phyloP scores from a whole-genome alignment of 2,888 invertebrate species.

The Tanypteryx hageni region DNA sequence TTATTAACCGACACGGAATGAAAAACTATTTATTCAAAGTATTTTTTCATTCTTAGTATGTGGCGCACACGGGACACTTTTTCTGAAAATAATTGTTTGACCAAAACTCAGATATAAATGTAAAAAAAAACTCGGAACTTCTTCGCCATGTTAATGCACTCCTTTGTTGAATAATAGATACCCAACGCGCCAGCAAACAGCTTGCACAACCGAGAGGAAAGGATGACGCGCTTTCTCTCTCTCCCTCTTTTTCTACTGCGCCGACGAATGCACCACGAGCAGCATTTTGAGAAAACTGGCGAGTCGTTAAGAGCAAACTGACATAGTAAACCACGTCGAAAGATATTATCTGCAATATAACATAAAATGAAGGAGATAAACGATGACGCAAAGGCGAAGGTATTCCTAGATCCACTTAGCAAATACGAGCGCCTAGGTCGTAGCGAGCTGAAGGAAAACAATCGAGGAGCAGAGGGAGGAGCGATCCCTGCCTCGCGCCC shows the following conservation, averaged over 20 bases:
- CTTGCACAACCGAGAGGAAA: too few relatives aligned
- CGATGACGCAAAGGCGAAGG: not conserved
- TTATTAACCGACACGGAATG: too few relatives aligned
- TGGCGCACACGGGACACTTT: too few relatives aligned
- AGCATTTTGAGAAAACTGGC: constrained; percentile 17
- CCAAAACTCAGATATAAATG: too few relatives aligned
- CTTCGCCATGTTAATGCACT: not conserved
- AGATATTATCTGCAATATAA: constrained; percentile 9
- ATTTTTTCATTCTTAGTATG: too few relatives aligned
- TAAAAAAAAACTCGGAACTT: too few relatives aligned
- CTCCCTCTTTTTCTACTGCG: too few relatives aligned
- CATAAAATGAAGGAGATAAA: not conserved
- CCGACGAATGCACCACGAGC: not conserved
- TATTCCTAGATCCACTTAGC: constrained; percentile 12
- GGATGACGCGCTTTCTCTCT: too few relatives aligned
- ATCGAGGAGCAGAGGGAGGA: not conserved
- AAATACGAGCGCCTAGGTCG: not conserved
- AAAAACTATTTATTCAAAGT: too few relatives aligned
- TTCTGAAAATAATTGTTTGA: too few relatives aligned
- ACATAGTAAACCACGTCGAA: not conserved
- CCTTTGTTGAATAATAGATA: not conserved
- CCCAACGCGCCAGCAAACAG: not conserved
- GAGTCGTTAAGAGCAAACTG: not conserved
- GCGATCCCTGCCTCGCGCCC: not conserved
- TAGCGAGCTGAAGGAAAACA: not conserved